These are phyloP conservation scores for Chelonus insularis DNA, from an alignment of 1,140 invertebrate species.

Conservation along the genomic window DNA sequence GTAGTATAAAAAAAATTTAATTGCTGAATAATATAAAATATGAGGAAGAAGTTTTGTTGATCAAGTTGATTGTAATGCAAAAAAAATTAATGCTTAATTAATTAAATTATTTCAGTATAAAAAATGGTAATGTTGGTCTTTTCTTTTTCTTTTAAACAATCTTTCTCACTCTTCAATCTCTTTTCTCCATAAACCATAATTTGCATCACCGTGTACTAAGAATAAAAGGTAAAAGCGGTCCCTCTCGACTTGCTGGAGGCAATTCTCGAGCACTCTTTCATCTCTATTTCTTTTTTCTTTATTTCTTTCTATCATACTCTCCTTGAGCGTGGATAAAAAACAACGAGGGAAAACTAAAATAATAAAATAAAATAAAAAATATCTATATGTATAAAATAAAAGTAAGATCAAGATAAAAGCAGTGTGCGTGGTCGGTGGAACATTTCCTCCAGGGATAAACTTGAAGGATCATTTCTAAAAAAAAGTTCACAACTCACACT, in stretches of 20 bases:
- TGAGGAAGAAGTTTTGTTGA: too few relatives aligned
- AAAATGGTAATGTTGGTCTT: not conserved
- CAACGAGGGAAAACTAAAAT: constrained; percentile 6
- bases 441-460: constrained; percentile 46
- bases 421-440: constrained; percentile 49
- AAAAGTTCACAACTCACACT: constrained; percentile 24
- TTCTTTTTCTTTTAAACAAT: not conserved
- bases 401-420: not conserved
- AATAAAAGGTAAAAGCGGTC: constrained; percentile 29
- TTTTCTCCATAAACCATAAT: constrained; percentile 27
- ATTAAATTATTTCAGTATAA: constrained; percentile 6
- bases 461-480: constrained; percentile 21
- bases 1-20: too few relatives aligned
- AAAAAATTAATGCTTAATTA: not conserved
- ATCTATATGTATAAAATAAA: not conserved
- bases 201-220: constrained; percentile 32
- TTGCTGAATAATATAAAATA: too few relatives aligned
- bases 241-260: constrained; percentile 18
- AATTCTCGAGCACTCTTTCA: constrained; percentile 20
- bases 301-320: constrained; percentile 11
- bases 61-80: too few relatives aligned
- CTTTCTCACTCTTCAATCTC: constrained; percentile 17
- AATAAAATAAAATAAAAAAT: not conserved
- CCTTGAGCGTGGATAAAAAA: constrained; percentile 18
- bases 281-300: constrained; percentile 3